Evolutionary conservation across 2,113 vertebrate genomes (phyloP).

Genomic region (Rhynchopsitta pachyrhyncha): DNA sequence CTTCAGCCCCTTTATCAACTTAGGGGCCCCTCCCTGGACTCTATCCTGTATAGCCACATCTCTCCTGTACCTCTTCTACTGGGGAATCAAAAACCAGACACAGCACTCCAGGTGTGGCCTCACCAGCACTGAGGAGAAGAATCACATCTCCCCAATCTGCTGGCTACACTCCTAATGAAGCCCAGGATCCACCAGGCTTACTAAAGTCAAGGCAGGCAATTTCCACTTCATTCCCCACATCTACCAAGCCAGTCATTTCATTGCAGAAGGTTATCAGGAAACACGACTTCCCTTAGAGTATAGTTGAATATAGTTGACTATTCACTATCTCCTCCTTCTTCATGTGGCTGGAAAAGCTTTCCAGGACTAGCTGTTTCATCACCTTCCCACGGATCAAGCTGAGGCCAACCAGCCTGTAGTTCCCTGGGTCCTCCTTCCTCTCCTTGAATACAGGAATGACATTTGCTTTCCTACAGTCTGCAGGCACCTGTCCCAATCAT

Average conservation of each 20-base stretch:
- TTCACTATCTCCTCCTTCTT: background rate
- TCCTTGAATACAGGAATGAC: background rate
- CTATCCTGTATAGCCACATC: background rate
- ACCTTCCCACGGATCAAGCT: background rate
- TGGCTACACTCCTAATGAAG: background rate
- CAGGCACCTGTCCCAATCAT: background rate
- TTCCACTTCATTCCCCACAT: background rate
- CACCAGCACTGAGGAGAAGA: background rate
- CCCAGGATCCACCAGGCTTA: background rate
- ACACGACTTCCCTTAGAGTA: background rate
- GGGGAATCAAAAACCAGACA: background rate
- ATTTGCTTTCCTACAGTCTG: background rate
- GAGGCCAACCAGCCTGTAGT: background rate
- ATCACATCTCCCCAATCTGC: background rate
- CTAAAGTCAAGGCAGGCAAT: background rate
- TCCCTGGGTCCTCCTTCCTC: background rate
- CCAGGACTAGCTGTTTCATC: background rate
- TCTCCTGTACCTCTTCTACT: background rate
- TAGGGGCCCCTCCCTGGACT: background rate
- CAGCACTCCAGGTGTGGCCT: background rate
- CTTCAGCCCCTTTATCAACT: background rate
- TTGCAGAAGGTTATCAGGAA: background rate
- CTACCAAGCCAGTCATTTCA: background rate
- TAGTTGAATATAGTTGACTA: background rate
- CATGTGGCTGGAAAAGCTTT: background rate